phyloP scores from a whole-genome alignment of 2,113 vertebrate species.

The Otolemur garnettii region DNA sequence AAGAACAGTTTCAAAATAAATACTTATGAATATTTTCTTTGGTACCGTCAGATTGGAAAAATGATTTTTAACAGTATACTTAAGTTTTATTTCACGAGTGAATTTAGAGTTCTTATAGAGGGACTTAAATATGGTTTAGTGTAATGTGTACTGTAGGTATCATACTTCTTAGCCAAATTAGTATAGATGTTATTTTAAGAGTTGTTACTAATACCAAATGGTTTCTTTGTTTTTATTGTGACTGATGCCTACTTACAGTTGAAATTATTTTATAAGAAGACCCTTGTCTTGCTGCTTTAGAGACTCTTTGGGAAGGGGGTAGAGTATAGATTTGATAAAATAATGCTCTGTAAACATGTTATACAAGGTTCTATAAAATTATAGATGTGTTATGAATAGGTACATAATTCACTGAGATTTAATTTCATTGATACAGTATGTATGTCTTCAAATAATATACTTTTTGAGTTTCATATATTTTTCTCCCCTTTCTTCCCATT shows the following conservation, averaged over 20 bases:
- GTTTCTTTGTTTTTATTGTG: not conserved
- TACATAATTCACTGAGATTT: constrained; percentile 23
- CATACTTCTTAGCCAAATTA: not conserved
- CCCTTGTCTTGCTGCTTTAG: not conserved
- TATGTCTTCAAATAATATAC: constrained; percentile 6
- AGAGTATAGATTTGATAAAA: not conserved
- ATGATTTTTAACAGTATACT: not conserved
- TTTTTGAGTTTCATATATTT: constrained; percentile 32
- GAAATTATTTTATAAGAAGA: constrained; percentile 25
- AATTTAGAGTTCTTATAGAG: constrained; percentile 5
- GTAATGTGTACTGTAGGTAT: not conserved
- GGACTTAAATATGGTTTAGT: not conserved
- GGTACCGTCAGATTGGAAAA: not conserved
- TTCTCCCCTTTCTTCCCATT: not conserved
- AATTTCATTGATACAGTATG: not conserved
- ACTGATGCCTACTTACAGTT: not conserved
- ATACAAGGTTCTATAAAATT: not conserved
- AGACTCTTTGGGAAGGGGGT: not conserved
- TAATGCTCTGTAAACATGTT: constrained; percentile 17
- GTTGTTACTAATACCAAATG: not conserved
- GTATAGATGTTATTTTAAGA: not conserved
- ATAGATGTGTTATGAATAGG: not conserved
- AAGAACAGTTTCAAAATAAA: constrained; percentile 41
- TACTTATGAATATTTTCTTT: not conserved
- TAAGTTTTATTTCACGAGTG: constrained; percentile 30